phyloP scores from a whole-genome alignment of 2,113 vertebrate species.

The Lota lota region DNA sequence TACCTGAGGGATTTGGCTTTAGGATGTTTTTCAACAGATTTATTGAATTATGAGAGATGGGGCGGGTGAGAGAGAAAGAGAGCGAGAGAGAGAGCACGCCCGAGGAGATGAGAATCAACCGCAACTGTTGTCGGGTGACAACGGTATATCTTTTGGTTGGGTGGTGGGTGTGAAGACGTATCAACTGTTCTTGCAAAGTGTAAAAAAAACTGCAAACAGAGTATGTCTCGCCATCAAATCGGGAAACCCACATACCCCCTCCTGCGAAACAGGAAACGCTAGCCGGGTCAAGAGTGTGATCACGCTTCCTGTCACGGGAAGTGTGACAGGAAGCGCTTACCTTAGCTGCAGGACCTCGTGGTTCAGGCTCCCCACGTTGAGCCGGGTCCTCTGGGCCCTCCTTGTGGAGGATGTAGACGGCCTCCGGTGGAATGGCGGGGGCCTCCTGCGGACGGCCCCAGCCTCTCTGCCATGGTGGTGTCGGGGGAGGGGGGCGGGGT shows the following conservation, averaged over 20 bases:
- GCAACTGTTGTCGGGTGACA: too few relatives aligned
- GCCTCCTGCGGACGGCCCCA: constrained; percentile 65
- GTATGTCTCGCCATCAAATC: neutral
- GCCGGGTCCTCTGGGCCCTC: constrained; percentile 91
- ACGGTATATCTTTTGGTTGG: too few relatives aligned
- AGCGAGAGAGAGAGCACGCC: too few relatives aligned
- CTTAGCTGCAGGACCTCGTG: constrained; percentile 97
- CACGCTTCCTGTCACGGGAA: constrained; percentile 24
- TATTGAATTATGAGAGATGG: neutral
- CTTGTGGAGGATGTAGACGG: constrained; percentile 93
- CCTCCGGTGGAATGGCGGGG: constrained; percentile 87
- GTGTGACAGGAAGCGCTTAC: constrained; percentile 70
- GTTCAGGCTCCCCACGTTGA: constrained; percentile 96
- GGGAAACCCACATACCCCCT: neutral
- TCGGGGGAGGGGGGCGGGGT: constrained; percentile 16
- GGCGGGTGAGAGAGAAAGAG: constrained; percentile 1
- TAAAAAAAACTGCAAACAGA: constrained; percentile 14
- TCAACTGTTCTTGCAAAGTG: constrained; percentile 15
- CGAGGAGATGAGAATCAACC: neutral
- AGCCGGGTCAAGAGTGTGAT: constrained; percentile 26
- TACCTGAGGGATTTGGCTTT: too few relatives aligned
- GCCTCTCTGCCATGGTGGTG: constrained; percentile 88
- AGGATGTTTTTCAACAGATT: too few relatives aligned
- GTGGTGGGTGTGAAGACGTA: constrained; percentile 11
- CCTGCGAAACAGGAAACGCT: constrained; percentile 39